Conservation (phyloP, 2,113 vertebrate genomes). For the Blennius ocellaris region DNA sequence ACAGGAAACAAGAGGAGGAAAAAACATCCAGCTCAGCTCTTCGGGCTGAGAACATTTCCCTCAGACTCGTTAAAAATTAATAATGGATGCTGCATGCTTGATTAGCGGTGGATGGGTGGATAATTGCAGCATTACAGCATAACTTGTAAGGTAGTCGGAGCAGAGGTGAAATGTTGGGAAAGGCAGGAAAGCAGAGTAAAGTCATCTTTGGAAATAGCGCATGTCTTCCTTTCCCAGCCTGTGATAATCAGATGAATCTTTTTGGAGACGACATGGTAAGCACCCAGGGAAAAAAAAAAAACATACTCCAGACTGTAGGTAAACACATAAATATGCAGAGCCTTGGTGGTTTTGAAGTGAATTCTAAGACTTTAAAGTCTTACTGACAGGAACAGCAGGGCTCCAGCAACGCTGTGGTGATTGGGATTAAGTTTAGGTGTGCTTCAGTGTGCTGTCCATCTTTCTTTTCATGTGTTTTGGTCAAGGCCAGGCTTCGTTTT, state of each 20-base stretch:
- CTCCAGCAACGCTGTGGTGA: slow-evolving; percentile 36
- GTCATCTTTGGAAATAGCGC: slow-evolving; percentile 45
- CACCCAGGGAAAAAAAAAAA: neutral
- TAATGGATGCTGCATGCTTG: slow-evolving; percentile 68
- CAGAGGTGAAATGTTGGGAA: slow-evolving; percentile 40
- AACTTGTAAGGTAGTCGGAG: slow-evolving; percentile 45
- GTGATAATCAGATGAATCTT: slow-evolving; percentile 58
- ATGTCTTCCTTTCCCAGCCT: slow-evolving; percentile 42
- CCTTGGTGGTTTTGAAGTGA: slow-evolving; percentile 39
- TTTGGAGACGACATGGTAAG: slow-evolving; percentile 47
- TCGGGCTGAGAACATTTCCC: slow-evolving; percentile 66
- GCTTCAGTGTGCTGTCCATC: slow-evolving; percentile 41
- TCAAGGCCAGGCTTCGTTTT: slow-evolving; percentile 47
- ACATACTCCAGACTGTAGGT: slow-evolving; percentile 44
- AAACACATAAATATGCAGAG: slow-evolving; percentile 59
- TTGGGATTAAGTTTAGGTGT: slow-evolving; percentile 26
- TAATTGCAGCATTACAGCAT: slow-evolving; percentile 79
- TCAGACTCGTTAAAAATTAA: slow-evolving; percentile 59
- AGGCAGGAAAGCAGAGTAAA: slow-evolving; percentile 27
- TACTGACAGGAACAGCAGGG: slow-evolving; percentile 21
- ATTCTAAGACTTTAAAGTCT: slow-evolving; percentile 42
- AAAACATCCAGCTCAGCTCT: slow-evolving; percentile 53
- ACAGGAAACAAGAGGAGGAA: slow-evolving; percentile 56
- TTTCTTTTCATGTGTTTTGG: slow-evolving; percentile 14
- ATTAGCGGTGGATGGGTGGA: slow-evolving; percentile 74